phyloP scores from a whole-genome alignment of 2,113 vertebrate species.

The Gorsachius goisagi region DNA sequence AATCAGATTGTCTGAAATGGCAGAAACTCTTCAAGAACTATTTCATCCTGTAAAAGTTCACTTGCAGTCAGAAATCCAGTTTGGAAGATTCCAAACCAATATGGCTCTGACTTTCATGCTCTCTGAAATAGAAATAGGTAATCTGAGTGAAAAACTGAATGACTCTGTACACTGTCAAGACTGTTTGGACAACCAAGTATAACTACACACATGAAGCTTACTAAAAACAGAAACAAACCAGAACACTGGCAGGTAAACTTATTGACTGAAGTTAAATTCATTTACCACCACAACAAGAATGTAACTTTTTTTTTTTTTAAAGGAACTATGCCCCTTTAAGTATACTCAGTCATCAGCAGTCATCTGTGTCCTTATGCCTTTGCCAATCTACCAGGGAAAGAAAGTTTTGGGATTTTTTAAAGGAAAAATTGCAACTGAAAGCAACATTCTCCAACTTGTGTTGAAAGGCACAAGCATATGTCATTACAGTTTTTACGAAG shows the following conservation, averaged over 20 bases:
- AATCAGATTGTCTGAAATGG: conserved; percentile 7
- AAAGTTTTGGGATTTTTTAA: not conserved
- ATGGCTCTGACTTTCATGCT: conserved; percentile 13
- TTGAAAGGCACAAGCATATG: not conserved
- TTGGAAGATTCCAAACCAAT: conserved; percentile 17
- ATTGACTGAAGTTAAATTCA: not conserved
- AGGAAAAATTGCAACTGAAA: not conserved
- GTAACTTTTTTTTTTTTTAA: not conserved
- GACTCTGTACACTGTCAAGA: not conserved
- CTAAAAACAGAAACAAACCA: not conserved
- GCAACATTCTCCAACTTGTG: not conserved
- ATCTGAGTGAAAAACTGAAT: not conserved
- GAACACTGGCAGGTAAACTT: not conserved
- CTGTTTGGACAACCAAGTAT: not conserved
- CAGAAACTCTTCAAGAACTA: not conserved
- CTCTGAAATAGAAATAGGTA: conserved; percentile 25
- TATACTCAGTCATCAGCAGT: not conserved
- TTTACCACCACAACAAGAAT: not conserved
- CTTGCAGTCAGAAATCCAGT: conserved; percentile 34
- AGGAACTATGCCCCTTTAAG: not conserved
- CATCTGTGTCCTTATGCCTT: not conserved
- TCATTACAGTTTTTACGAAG: not conserved
- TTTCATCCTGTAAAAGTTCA: conserved; percentile 4
- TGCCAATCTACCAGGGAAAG: not conserved
- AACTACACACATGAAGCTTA: not conserved